Evolutionary conservation across 2,888 invertebrate species (phyloP).

Genomic region (Gastrophysa polygoni): DNA sequence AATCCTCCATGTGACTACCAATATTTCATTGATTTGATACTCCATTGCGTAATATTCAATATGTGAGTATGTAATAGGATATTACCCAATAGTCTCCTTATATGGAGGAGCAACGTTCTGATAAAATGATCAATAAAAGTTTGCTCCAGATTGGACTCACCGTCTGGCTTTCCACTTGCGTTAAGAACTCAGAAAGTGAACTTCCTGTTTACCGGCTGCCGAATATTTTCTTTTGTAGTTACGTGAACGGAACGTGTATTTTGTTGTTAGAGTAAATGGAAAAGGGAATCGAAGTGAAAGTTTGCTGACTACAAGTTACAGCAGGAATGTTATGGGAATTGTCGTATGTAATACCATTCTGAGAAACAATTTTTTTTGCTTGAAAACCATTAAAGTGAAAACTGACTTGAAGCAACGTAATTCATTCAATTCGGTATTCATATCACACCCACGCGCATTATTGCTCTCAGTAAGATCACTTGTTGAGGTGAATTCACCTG

Average conservation of each 20-base stretch:
- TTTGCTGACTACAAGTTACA: too few species aligned
- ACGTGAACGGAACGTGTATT: not conserved
- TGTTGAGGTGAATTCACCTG: too few species aligned
- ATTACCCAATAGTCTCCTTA: not conserved
- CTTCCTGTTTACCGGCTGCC: slow-evolving; percentile 4
- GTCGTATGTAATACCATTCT: too few species aligned
- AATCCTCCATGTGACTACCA: not conserved
- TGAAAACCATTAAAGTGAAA: too few species aligned
- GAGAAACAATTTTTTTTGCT: too few species aligned
- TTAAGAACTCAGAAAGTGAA: slow-evolving; percentile 11
- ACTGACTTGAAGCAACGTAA: too few species aligned
- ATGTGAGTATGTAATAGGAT: not conserved
- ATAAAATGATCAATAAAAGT: not conserved
- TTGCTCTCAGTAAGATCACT: too few species aligned
- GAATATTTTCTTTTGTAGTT: not conserved
- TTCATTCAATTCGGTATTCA: too few species aligned
- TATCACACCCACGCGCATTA: too few species aligned
- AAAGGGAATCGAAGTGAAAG: too few species aligned
- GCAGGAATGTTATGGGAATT: too few species aligned
- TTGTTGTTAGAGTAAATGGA: not conserved
- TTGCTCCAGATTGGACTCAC: not conserved
- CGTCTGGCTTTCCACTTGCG: slow-evolving; percentile 12
- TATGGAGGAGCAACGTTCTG: not conserved
- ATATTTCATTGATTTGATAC: not conserved
- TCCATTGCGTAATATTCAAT: not conserved